These are phyloP conservation scores for Hyperopisus bebe DNA, from an alignment of 2,113 vertebrate genomes.

Conservation along the genomic window DNA sequence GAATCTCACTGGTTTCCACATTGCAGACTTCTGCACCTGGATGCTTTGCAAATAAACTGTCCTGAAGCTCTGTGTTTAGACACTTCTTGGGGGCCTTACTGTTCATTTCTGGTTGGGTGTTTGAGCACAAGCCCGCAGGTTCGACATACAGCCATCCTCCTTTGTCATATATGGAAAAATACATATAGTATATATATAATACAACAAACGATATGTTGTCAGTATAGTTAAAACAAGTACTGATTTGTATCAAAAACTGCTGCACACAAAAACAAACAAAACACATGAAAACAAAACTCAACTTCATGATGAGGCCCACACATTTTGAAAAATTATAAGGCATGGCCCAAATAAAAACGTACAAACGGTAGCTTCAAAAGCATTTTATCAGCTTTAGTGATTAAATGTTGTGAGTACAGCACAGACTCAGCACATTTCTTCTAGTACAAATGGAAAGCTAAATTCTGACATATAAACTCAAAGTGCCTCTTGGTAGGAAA, in stretches of 20 bases:
- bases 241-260: not conserved
- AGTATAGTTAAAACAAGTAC: not conserved
- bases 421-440: not conserved
- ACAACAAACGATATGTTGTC: not conserved
- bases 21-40: conserved; percentile 22
- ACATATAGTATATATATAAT: not conserved
- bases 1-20: conserved; percentile 37
- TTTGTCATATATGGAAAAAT: not conserved
- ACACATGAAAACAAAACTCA: not conserved
- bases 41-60: not conserved
- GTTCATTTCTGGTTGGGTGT: not conserved
- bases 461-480: not conserved
- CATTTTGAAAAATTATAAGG: not conserved
- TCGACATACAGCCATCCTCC: not conserved
- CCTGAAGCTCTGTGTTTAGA: not conserved
- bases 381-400: not conserved
- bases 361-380: not conserved
- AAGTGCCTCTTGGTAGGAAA: not conserved
- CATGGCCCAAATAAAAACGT: not conserved
- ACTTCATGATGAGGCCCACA: not conserved
- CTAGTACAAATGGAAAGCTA: not conserved
- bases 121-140: not conserved
- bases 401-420: not conserved
- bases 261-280: not conserved
- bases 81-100: not conserved